phyloP scores from a whole-genome alignment of 2,888 invertebrate species.

The Hecatera dysodea region DNA sequence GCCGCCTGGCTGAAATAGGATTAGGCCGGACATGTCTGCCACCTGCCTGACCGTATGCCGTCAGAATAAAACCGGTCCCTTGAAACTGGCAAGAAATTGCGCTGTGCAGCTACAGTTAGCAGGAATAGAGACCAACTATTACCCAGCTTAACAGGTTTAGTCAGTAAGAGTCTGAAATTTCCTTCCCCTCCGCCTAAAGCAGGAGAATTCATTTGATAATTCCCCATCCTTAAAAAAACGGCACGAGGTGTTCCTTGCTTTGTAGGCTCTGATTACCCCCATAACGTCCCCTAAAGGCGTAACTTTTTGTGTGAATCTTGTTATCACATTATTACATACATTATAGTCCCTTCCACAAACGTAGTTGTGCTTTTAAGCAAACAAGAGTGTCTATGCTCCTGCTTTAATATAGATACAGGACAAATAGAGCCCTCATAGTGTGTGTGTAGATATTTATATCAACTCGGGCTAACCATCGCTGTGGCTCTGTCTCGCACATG shows the following conservation, averaged over 20 bases:
- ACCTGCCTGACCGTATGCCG: background rate
- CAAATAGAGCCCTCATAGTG: conserved; percentile 24
- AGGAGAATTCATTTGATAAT: no score
- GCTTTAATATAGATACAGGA: conserved; percentile 5
- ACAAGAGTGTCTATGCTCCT: background rate
- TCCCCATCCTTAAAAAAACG: no score
- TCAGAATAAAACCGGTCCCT: background rate
- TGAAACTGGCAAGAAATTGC: background rate
- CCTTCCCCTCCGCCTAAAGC: no score
- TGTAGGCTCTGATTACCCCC: no score
- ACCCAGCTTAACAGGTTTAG: no score
- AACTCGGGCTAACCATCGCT: background rate
- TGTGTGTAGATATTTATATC: conserved; percentile 2
- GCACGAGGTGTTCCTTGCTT: no score
- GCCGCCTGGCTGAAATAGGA: conserved; percentile 2
- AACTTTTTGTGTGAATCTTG: no score
- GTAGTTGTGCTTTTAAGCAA: background rate
- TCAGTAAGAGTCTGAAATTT: no score
- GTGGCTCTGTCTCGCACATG: no score
- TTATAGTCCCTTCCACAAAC: background rate
- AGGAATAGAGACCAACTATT: no score
- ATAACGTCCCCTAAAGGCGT: no score
- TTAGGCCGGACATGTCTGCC: conserved; percentile 13
- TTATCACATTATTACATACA: background rate
- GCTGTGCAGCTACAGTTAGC: background rate